Evolutionary conservation across 2,888 invertebrate species (phyloP).

Genomic region (Cantharis rustica): DNA sequence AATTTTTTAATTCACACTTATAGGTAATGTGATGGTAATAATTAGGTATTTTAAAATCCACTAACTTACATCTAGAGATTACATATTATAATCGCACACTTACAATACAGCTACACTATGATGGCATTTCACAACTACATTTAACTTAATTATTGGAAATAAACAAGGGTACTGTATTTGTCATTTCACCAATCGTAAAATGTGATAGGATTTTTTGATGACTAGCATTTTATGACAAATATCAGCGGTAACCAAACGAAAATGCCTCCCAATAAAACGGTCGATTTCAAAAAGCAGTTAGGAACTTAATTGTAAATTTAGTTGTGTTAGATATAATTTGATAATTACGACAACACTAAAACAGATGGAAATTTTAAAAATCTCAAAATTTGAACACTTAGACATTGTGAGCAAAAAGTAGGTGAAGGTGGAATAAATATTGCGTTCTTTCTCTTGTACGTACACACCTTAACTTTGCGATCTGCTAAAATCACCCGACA

Average conservation of each 20-base stretch:
- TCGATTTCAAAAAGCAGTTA: conserved; percentile 6
- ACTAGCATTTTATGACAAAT: conserved; percentile 18
- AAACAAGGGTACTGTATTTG: conserved; percentile 7
- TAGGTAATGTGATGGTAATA: conserved; percentile 15
- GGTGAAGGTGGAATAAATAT: background rate
- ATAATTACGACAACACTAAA: background rate
- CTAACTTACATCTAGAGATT: conserved; percentile 29
- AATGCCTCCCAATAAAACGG: conserved; percentile 3
- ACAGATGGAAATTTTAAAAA: background rate
- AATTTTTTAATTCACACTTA: conserved; percentile 17
- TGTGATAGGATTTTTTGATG: conserved; percentile 13
- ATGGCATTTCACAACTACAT: conserved; percentile 53
- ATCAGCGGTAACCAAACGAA: conserved; percentile 20
- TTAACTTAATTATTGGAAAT: conserved; percentile 41
- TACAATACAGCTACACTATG: conserved; percentile 49
- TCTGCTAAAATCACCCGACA: background rate
- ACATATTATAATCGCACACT: conserved; percentile 45
- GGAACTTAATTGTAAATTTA: conserved; percentile 12
- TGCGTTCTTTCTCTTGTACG: no score
- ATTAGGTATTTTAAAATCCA: conserved; percentile 20
- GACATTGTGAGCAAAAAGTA: background rate
- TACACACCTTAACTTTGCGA: background rate
- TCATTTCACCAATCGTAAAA: conserved; percentile 14
- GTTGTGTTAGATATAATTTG: background rate
- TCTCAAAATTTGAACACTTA: background rate